Percentiles rank a stretch among this genome's conserved stretches.
Evolutionary conservation across 1,140 invertebrate genomes (phyloP).

Genomic region (Frieseomelitta varia): DNA sequence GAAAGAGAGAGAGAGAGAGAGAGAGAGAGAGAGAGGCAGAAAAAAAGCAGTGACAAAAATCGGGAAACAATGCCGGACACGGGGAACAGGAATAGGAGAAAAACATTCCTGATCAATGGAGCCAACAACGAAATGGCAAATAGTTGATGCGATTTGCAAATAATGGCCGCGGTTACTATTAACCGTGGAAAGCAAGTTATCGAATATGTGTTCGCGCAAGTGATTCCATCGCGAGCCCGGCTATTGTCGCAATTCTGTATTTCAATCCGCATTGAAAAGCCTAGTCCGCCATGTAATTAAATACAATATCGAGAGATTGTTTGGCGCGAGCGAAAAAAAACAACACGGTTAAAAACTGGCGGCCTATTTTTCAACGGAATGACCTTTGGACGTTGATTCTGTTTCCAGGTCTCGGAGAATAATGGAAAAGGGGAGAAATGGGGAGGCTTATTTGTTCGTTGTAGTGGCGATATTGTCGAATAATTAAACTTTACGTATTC

Average conservation of each 20-base stretch:
- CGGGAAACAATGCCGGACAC: not conserved
- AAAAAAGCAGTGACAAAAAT: not conserved
- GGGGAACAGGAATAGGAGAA: not conserved
- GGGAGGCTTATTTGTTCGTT: no score
- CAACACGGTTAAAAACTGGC: not conserved
- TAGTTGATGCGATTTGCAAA: conserved; percentile 5
- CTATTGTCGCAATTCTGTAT: conserved; percentile 21
- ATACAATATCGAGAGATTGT: not conserved
- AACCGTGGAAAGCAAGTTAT: conserved; percentile 14
- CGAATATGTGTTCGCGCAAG: conserved; percentile 3
- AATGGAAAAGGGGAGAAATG: no score
- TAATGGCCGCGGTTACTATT: not conserved
- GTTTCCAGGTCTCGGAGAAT: not conserved
- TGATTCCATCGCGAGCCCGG: not conserved
- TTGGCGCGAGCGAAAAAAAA: not conserved
- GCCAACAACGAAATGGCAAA: conserved; percentile 6
- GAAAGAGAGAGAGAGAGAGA: no score
- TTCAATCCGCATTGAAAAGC: conserved; percentile 10
- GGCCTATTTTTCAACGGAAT: not conserved
- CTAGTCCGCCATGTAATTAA: conserved; percentile 14
- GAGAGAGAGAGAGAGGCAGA: no score
- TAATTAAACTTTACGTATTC: no score
- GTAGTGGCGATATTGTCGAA: no score
- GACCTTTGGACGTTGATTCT: not conserved
- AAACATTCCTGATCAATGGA: not conserved